A percentile compares a stretch with the other conserved stretches of the same genome.
Conservation (phyloP, 2,113 vertebrate genomes). For the Nerophis lumbriciformis region DNA sequence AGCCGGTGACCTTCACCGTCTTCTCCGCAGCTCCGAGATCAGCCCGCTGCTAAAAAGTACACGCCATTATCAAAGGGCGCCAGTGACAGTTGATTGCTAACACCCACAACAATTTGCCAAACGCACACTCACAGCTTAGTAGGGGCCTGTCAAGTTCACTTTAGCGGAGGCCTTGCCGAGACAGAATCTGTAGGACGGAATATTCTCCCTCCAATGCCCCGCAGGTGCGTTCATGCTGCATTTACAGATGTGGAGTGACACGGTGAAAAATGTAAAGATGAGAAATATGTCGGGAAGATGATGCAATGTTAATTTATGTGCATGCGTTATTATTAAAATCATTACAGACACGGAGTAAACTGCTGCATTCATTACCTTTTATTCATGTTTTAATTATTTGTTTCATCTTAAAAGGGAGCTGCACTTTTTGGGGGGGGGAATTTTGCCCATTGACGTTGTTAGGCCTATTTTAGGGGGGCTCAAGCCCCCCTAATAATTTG, state of each 20-base stretch:
- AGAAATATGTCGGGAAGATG: slow-evolving; percentile 41
- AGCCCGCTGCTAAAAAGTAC: slow-evolving; percentile 14
- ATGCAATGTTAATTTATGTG: slow-evolving; percentile 36
- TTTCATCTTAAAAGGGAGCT: too few relatives aligned
- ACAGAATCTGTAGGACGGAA: slow-evolving; percentile 18
- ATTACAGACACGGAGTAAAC: background rate
- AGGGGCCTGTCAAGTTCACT: slow-evolving; percentile 40
- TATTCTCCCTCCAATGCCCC: background rate
- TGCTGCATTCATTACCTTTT: too few relatives aligned
- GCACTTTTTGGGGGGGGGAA: too few relatives aligned
- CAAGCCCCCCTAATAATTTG: too few relatives aligned
- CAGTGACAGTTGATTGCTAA: slow-evolving; percentile 30
- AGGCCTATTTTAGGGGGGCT: too few relatives aligned
- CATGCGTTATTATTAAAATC: background rate
- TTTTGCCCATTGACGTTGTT: too few relatives aligned
- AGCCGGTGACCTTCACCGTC: slow-evolving; percentile 56
- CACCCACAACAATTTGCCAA: slow-evolving; percentile 43
- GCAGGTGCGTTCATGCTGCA: slow-evolving; percentile 30
- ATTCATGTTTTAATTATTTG: too few relatives aligned
- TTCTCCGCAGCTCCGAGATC: slow-evolving; percentile 31
- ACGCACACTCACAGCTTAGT: slow-evolving; percentile 36
- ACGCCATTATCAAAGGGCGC: slow-evolving; percentile 30
- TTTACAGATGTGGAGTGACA: slow-evolving; percentile 33
- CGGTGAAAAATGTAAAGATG: slow-evolving; percentile 30
- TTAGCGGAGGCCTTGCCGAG: slow-evolving; percentile 17